These are phyloP conservation scores for Bothrops jararaca DNA, from an alignment of 2,113 vertebrate genomes.

Conservation along the genomic window DNA sequence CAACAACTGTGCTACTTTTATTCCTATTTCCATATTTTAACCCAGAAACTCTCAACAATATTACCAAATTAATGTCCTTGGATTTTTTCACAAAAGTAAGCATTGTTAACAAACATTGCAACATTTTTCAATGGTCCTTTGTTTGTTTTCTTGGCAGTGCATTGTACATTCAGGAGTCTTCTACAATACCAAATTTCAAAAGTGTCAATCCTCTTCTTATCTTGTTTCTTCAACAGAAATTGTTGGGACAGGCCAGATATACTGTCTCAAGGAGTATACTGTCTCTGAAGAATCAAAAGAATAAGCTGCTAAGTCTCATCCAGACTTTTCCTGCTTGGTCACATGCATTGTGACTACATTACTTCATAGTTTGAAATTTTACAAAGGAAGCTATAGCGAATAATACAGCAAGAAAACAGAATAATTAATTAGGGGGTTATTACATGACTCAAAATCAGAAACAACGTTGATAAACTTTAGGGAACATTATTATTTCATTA, in stretches of 20 bases:
- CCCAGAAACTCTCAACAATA: not conserved
- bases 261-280: not conserved
- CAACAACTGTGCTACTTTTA: not conserved
- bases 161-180: not conserved
- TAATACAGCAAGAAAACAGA: not conserved
- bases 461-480: not conserved
- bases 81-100: not conserved
- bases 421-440: not conserved
- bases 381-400: not conserved
- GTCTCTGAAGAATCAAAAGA: not conserved
- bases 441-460: not conserved
- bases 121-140: not conserved
- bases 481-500: not conserved
- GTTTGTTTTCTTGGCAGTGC: not conserved
- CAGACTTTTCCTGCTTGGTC: not conserved
- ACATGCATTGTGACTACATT: not conserved
- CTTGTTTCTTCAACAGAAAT: not conserved
- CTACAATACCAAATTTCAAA: not conserved
- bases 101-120: not conserved
- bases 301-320: not conserved
- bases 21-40: not conserved
- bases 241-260: not conserved
- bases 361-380: not conserved
- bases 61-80: not conserved
- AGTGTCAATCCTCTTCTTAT: not conserved